Evolutionary conservation across 1,140 invertebrate species (phyloP), one percentile per base, ranked within the genome.

Genomic region (Danaus melanippus): DNA sequence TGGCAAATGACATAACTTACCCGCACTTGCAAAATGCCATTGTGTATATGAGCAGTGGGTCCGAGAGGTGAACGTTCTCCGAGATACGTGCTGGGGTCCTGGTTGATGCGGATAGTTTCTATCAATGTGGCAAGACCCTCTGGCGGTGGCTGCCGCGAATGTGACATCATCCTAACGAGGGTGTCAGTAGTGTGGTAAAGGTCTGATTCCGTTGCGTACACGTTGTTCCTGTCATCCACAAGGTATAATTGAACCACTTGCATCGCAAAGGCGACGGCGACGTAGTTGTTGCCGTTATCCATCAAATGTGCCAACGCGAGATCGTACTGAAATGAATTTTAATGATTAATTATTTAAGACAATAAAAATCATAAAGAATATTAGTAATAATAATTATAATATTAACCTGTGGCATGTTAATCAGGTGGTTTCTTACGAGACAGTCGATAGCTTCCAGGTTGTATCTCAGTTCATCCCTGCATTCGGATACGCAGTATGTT

Each of bases 371-470:
- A 44, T 48, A 42, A 12, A 56, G 48, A 50, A 21, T n/a, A 50
- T 5, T 44, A 21, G 12, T 46, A 43, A 43, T 12, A 32, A 0
- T 32, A 32, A 32, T 32, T 7, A 32, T 32, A 32, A 32, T 32
- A 55, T 49, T 55, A 43, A 85, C 82, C 58, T 88, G 88, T 50
- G 88, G 88, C 4, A 92, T 65, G 71, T 91, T 91, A n/a, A 92
- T 86, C 7, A 92, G 84, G 46, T 91, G 90, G 40, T 90, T 89
- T 53, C 93, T 91, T 46, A 99, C 94, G 0, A 99, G 88, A 60
- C 92, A 92, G 76, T 98, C 97, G 2, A 98, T 91, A 0, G 95
- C 95, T 66, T 98, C 96, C 39, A 97, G 88, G 75, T 98, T 98
- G 75, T 94, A 98, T 57, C 93, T 91, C 40, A 92, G 90, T 46